Evolutionary conservation across 2,113 vertebrate genomes (phyloP).

Genomic region (Hipposideros armiger): DNA sequence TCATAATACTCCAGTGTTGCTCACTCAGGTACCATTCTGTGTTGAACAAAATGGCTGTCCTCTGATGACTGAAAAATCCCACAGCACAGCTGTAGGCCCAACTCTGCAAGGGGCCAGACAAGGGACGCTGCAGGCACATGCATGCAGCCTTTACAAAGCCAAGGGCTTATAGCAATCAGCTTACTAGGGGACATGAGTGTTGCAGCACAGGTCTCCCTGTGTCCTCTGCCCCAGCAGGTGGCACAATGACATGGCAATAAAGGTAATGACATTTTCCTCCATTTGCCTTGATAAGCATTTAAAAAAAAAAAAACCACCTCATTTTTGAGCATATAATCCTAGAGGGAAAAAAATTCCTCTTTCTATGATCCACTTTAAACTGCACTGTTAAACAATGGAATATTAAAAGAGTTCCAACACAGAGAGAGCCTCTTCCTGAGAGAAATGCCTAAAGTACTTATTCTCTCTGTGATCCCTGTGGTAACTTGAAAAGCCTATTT

Average conservation of each 20-base stretch:
- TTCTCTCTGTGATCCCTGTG: background rate
- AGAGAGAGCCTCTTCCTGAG: background rate
- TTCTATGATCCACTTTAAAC: slow-evolving; percentile 30
- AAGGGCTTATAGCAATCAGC: background rate
- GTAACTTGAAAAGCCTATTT: slow-evolving; percentile 14
- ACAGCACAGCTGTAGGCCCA: background rate
- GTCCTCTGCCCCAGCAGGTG: slow-evolving; percentile 58
- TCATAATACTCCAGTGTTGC: background rate
- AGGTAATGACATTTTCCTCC: slow-evolving; percentile 4
- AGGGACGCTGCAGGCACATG: rapidly evolving
- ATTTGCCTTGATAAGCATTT: slow-evolving; percentile 49
- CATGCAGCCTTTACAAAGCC: background rate
- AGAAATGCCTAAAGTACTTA: background rate
- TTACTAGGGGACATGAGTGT: background rate
- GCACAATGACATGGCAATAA: slow-evolving; percentile 52
- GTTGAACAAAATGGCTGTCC: background rate
- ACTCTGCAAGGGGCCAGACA: background rate
- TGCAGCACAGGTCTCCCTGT: background rate
- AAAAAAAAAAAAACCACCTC: slow-evolving; percentile 59
- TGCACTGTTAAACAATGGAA: slow-evolving; percentile 5
- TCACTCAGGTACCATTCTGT: background rate
- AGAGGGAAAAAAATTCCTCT: background rate
- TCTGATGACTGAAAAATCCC: background rate
- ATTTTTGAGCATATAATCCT: slow-evolving; percentile 21
- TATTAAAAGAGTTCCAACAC: background rate